Evolutionary conservation across 2,113 vertebrate genomes (phyloP).

Genomic region (Micromys minutus): DNA sequence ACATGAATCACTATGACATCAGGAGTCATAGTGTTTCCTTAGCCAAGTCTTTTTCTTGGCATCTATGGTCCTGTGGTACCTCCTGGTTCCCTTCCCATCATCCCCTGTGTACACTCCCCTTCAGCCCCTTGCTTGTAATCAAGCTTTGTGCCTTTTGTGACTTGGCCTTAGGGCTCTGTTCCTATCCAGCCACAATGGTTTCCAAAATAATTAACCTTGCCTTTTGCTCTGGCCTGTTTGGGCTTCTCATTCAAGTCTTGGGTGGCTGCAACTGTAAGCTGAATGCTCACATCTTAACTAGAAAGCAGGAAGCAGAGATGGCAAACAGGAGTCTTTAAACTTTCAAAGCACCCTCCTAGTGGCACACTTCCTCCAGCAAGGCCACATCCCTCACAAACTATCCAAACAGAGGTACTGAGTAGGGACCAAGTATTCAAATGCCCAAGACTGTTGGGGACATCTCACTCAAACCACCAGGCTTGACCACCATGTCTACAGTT

Average conservation of each 20-base stretch:
- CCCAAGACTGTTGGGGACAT: not conserved
- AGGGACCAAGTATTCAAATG: not conserved
- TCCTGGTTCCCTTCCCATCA: not conserved
- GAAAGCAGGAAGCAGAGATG: not conserved
- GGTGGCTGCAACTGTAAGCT: not conserved
- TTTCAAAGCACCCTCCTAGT: not conserved
- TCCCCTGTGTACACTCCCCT: not conserved
- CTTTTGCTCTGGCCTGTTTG: not conserved
- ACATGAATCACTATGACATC: not conserved
- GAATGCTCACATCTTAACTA: not conserved
- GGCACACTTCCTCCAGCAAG: not conserved
- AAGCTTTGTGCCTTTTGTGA: not conserved
- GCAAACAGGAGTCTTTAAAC: not conserved
- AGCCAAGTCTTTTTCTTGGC: not conserved
- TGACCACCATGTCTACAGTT: not conserved
- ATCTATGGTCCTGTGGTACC: not conserved
- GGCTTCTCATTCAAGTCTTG: not conserved
- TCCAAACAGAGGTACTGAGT: not conserved
- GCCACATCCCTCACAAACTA: not conserved
- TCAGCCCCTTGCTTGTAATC: not conserved
- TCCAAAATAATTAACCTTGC: not conserved
- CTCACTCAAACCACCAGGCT: not conserved
- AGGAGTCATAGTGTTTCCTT: not conserved
- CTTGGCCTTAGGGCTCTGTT: not conserved
- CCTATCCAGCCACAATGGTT: not conserved